A percentile compares a stretch with the other conserved stretches of the same genome.
Conservation (phyloP, 2,888 invertebrate genomes). For the Mantis religiosa region DNA sequence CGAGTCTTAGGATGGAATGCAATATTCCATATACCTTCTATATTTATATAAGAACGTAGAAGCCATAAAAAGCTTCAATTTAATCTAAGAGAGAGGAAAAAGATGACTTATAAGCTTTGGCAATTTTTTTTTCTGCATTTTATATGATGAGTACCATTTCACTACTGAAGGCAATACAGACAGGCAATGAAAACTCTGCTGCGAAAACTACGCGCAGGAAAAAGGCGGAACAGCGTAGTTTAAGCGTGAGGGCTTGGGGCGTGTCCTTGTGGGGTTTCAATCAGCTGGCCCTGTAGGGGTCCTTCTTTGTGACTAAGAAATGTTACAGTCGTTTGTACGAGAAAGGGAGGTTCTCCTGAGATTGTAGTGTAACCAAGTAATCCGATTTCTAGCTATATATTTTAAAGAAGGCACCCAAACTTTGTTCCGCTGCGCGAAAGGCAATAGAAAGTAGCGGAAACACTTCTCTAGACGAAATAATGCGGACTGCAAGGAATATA, state of each 20-base stretch:
- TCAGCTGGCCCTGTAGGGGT: slow-evolving; percentile 14
- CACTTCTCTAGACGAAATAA: background rate
- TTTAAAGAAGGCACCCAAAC: background rate
- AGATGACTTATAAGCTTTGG: too few relatives aligned
- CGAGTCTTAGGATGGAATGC: too few relatives aligned
- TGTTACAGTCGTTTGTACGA: slow-evolving; percentile 19
- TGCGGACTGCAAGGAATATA: background rate
- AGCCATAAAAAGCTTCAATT: too few relatives aligned
- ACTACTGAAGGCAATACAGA: too few relatives aligned
- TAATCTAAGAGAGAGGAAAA: too few relatives aligned
- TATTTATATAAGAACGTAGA: too few relatives aligned
- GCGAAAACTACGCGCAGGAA: background rate
- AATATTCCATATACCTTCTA: too few relatives aligned
- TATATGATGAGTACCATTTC: too few relatives aligned
- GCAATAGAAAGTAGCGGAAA: background rate
- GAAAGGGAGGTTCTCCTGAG: slow-evolving; percentile 13
- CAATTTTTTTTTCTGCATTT: too few relatives aligned
- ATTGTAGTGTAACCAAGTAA: slow-evolving; percentile 24
- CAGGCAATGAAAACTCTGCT: too few relatives aligned
- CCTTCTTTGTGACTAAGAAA: slow-evolving; percentile 22
- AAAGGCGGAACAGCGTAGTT: background rate
- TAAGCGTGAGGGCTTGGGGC: slow-evolving; percentile 3
- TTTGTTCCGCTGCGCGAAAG: background rate
- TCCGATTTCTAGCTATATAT: slow-evolving; percentile 20
- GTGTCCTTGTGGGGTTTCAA: slow-evolving; percentile 13